Evolutionary conservation across 1,140 invertebrate genomes (phyloP), one percentile per base, ranked within the genome.

Genomic region (Drosophila jambulina): DNA sequence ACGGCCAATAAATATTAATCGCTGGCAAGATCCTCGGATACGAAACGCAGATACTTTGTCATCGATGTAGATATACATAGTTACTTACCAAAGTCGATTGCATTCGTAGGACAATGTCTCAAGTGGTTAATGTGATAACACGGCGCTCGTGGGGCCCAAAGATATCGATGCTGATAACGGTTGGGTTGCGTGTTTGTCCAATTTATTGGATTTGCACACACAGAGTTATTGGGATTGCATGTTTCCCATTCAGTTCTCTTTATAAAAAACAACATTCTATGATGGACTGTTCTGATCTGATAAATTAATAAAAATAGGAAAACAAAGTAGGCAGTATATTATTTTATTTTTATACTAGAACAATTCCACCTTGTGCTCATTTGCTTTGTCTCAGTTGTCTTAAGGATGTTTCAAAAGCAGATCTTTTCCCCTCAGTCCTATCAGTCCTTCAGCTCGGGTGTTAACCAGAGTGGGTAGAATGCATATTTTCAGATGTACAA

Each of bases 1-100:
- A 75, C 23, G 23, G 21, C 13, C 48, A n/a, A 54, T 62, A 72
- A 70, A 53, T 43, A 58, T 42, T 36, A 36, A 45, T 51, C 19
- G 21, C 49, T 23, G 23, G 1, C 32, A 9, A 42, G 63, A 48
- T 71, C 40, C 19, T 53, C 9, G 60, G 56, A 49, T 42, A 48
- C 57, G 49, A 54, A 23, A 23, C 15, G 34, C 34, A 56, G 9
- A 56, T 25, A 56, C 53, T 56, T 23, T 12, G 53, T 54, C 19
- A 54, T 54, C 34, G 53, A 3, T 32, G 12, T 29, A 32, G 48
- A 21, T 51, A 51, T 19, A 58, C 25, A 58, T 32, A 63, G 19
- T 5, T n/a, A 21, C n/a, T 5, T n/a, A 21, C n/a, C 27, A 36
- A 36, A 12, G 32, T 40, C 21, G 29, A 61, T 56, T 17, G 51